Evolutionary conservation across 2,888 invertebrate species (phyloP).

Genomic region (Chymomyza amoena): DNA sequence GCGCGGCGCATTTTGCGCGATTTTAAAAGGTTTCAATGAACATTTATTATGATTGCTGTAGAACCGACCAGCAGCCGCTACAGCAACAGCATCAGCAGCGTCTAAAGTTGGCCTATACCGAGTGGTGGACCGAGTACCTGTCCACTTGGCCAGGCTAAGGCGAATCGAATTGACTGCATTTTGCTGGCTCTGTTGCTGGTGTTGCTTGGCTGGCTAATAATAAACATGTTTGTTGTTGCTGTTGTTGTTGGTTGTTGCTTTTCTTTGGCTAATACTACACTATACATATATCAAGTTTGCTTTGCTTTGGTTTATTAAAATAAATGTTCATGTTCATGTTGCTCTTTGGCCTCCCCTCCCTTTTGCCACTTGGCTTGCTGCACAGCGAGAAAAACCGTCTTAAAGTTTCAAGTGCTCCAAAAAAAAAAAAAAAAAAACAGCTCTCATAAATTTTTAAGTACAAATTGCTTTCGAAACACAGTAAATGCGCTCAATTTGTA

Average conservation of each 20-base stretch:
- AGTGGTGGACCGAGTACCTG: neutral
- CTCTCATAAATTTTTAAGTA: no score
- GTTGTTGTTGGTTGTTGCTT: slow-evolving; percentile 2
- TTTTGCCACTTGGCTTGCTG: neutral
- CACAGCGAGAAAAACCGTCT: no score
- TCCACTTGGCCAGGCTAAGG: neutral
- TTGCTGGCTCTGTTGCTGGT: neutral
- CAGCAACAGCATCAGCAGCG: neutral
- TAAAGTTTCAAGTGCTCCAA: no score
- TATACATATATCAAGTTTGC: slow-evolving; percentile 7
- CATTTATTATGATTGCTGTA: slow-evolving; percentile 70
- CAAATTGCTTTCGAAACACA: no score
- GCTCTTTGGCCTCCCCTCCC: neutral
- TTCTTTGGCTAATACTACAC: neutral
- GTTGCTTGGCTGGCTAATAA: slow-evolving; percentile 28
- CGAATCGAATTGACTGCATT: neutral
- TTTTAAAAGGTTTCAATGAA: slow-evolving; percentile 74
- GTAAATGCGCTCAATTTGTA: no score
- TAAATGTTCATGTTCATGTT: slow-evolving; percentile 38
- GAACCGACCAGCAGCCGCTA: slow-evolving; percentile 1
- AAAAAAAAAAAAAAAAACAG: no score
- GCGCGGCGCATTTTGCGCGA: slow-evolving; percentile 69
- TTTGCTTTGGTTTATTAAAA: slow-evolving; percentile 40
- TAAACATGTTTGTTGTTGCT: slow-evolving; percentile 18
- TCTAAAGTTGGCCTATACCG: neutral